Percentiles rank a stretch among this genome's conserved stretches.
Evolutionary conservation across 2,797 vertebrate species (phyloP).

Genomic region (Masticophis lateralis): DNA sequence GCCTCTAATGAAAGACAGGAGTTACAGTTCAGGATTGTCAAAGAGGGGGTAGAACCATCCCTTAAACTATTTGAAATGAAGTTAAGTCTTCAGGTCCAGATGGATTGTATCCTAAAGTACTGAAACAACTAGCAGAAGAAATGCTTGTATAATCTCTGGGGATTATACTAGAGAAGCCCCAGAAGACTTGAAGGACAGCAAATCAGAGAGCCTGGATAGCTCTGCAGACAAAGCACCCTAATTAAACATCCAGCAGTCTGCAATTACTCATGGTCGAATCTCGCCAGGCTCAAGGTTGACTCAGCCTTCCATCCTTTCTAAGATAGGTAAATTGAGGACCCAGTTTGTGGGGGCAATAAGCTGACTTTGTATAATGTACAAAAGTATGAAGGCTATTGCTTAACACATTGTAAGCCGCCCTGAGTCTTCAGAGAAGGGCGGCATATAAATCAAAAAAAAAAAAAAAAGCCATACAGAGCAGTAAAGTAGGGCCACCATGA

Average conservation of each 20-base stretch:
- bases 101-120: background rate
- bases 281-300: too few species aligned
- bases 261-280: too few species aligned
- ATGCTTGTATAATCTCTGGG: background rate
- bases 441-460: too few species aligned
- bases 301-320: too few species aligned
- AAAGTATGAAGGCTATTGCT: too few species aligned
- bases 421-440: too few species aligned
- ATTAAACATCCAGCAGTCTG: too few species aligned
- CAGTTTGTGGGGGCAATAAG: too few species aligned
- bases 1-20: background rate
- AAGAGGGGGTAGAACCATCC: background rate
- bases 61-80: background rate
- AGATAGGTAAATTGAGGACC: too few species aligned
- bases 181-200: background rate
- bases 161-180: background rate
- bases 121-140: background rate
- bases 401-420: too few species aligned
- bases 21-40: background rate
- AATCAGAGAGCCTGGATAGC: background rate
- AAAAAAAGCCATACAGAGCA: background rate
- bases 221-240: too few species aligned
- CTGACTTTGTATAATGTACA: too few species aligned
- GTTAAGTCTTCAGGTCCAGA: background rate
- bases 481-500: background rate